Conservation (phyloP, 2,888 invertebrate genomes). For the Sinohyriopsis cumingii region DNA sequence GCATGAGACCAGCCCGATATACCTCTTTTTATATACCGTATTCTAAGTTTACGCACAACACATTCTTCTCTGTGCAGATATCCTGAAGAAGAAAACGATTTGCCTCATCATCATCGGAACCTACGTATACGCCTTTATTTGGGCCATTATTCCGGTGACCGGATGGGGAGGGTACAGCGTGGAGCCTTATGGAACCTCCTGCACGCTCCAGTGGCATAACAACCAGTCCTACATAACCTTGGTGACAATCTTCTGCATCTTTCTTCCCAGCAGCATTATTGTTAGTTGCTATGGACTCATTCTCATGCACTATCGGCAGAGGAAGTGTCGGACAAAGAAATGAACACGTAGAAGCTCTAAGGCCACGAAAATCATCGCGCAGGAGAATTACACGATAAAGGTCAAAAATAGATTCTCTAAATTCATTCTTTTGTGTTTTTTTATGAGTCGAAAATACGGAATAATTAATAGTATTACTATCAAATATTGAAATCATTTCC, state of each 20-base stretch:
- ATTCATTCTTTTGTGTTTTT: no score
- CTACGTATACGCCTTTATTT: conserved; percentile 32
- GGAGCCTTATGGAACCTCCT: conserved; percentile 48
- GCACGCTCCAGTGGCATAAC: conserved; percentile 41
- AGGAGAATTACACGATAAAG: no score
- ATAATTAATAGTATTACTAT: no score
- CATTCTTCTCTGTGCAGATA: no score
- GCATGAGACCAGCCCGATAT: no score
- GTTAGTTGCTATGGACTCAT: conserved; percentile 19
- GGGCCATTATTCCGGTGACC: conserved; percentile 35
- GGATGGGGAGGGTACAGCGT: conserved; percentile 43
- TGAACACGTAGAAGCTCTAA: background rate
- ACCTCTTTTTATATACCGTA: no score
- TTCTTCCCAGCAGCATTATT: conserved; percentile 20
- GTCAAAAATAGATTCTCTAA: no score
- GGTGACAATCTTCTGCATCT: conserved; percentile 19
- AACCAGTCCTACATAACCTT: conserved; percentile 30
- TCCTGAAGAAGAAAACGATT: background rate
- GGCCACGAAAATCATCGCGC: no score
- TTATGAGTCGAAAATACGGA: no score
- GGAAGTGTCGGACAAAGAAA: background rate
- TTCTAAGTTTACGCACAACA: no score
- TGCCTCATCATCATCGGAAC: conserved; percentile 16
- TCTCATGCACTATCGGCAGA: conserved; percentile 6
- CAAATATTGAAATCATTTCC: no score